Evolutionary conservation across 2,113 vertebrate species (phyloP), one percentile per base, ranked within the genome.

Genomic region (Geothlypis trichas): DNA sequence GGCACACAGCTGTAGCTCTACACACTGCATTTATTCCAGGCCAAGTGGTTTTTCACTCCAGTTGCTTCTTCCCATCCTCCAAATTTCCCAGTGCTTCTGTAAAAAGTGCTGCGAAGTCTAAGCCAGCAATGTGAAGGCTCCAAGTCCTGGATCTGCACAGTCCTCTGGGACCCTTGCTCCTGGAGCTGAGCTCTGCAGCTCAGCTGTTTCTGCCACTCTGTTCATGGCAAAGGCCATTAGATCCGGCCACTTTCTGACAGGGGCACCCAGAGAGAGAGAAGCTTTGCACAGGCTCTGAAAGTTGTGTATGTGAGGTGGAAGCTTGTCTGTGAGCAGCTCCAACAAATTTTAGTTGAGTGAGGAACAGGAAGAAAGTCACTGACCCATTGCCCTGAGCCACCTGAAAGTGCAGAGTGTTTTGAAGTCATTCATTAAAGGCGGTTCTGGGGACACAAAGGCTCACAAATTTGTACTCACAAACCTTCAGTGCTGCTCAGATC

Each of bases 131-230:
- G 2, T 15, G 27, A 66, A 76, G 46, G 24, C 55, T 86, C 22
- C 1, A 6, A 77, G 39, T 23, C 19, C 4, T 0, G 0, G 44
- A 49, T 63, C 54, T 72, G 27, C 74, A 49, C 0, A 6, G 49
- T 83, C 59, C 82, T 58, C 47, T 59, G 68, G 27, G 76, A 79
- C 35, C 11, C 51, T 41, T 3, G 1, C 21, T 87, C 27, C 44
- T 5, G 5, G 75, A 79, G 30, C 78, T 55, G 57, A 85, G 71
- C 41, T 83, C 59, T 85, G 58, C 59, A 33, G 31, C 59, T 80
- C 33, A 37, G 49, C 24, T 69, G 42, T 30, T 85, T 52, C 79
- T 67, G 59, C 24, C 55, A 23, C 30, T 55, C 39, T 37, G 30
- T 37, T 57, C 0, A 1, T 57, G 46, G 65, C 79, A 88, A 85